phyloP scores from a whole-genome alignment of 2,113 vertebrate genomes.

The Dasyornis broadbenti region DNA sequence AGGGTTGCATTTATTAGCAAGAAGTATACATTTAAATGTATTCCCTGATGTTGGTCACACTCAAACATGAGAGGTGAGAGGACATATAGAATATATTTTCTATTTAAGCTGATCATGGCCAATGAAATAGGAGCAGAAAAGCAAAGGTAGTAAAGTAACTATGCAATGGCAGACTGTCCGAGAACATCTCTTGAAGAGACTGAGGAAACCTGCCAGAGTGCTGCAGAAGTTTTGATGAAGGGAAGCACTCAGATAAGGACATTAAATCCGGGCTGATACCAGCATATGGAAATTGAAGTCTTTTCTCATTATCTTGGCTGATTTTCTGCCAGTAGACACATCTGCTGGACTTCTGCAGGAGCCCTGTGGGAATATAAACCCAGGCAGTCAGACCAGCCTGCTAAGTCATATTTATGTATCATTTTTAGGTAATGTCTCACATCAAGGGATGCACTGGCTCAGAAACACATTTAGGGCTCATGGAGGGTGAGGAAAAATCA shows the following conservation, averaged over 20 bases:
- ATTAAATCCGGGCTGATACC: constrained; percentile 36
- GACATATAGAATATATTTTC: neutral
- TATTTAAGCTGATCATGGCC: neutral
- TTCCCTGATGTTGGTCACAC: neutral
- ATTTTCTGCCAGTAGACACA: constrained; percentile 56
- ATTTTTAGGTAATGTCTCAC: constrained; percentile 15
- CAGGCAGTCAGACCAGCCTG: neutral
- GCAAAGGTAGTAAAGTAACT: neutral
- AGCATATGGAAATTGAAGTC: constrained; percentile 46
- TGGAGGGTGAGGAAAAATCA: neutral
- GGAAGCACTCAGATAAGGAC: neutral
- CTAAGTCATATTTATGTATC: constrained; percentile 29
- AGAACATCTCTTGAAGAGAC: neutral
- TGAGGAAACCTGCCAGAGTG: neutral
- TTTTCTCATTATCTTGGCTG: constrained; percentile 59
- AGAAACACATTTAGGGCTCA: neutral
- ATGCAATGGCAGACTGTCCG: neutral
- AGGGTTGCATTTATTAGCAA: neutral
- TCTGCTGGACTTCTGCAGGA: constrained; percentile 48
- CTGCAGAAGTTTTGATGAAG: constrained; percentile 15
- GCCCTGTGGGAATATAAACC: neutral
- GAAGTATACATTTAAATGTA: neutral
- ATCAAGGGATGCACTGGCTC: neutral
- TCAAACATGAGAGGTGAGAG: neutral
- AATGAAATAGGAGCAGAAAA: neutral